Conservation (phyloP, 2,113 vertebrate species). For the Spea multiplicata region DNA sequence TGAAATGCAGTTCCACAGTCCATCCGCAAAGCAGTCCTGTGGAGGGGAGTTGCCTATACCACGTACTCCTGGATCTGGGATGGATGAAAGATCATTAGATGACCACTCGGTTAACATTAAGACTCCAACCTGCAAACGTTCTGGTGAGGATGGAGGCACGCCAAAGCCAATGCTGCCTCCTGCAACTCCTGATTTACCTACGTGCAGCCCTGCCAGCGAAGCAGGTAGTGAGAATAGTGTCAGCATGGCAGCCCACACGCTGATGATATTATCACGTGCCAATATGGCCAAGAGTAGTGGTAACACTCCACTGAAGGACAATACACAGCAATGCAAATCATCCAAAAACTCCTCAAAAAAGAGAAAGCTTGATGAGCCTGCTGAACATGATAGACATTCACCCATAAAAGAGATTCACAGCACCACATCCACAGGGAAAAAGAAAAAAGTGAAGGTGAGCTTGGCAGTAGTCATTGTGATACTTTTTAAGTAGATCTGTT, state of each 20-base stretch:
- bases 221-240: slow-evolving; percentile 93
- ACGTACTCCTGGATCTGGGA: slow-evolving; percentile 63
- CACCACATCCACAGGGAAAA: slow-evolving; percentile 70
- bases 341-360: slow-evolving; percentile 73
- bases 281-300: slow-evolving; percentile 79
- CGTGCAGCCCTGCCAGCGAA: slow-evolving; percentile 93
- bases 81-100: slow-evolving; percentile 65
- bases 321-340: slow-evolving; percentile 77
- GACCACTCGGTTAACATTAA: slow-evolving; percentile 65
- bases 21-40: slow-evolving; percentile 62
- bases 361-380: slow-evolving; percentile 76
- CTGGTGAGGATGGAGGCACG: slow-evolving; percentile 69
- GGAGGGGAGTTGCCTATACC: slow-evolving; percentile 65
- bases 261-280: slow-evolving; percentile 93
- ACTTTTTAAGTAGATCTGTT: no score
- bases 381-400: slow-evolving; percentile 65
- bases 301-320: slow-evolving; percentile 86
- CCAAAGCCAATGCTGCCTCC: slow-evolving; percentile 76
- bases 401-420: slow-evolving; percentile 75
- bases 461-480: no score
- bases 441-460: slow-evolving; percentile 86
- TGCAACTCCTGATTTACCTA: slow-evolving; percentile 81
- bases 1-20: slow-evolving; percentile 75
- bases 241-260: slow-evolving; percentile 92
- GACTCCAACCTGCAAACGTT: slow-evolving; percentile 74